phyloP scores from a whole-genome alignment of 2,888 invertebrate genomes.

The Xiphydria camelus region DNA sequence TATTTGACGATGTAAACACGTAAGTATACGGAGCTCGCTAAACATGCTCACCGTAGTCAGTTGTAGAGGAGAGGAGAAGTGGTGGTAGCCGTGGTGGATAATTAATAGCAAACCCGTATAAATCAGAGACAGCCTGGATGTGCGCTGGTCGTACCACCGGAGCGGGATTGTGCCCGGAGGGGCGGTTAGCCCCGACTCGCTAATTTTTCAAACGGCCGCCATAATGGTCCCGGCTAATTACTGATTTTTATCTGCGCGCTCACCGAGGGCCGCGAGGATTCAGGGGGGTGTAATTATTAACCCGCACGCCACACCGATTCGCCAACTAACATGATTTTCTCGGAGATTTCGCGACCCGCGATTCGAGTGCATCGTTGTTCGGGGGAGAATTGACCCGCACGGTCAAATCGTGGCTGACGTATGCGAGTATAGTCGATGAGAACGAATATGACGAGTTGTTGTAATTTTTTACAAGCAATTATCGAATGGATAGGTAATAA shows the following conservation, averaged over 20 bases:
- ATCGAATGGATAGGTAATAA: too few species aligned
- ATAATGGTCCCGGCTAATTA: conserved; percentile 57
- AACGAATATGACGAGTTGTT: too few species aligned
- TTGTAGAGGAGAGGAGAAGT: not conserved
- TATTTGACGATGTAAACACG: conserved; percentile 43
- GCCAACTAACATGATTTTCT: conserved; percentile 31
- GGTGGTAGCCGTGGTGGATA: conserved; percentile 28
- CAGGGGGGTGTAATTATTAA: conserved; percentile 35
- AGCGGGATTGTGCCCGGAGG: conserved; percentile 54
- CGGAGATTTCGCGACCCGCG: conserved; percentile 19
- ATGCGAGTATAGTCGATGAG: too few species aligned
- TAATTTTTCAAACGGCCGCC: conserved; percentile 57
- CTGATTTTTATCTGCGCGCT: conserved; percentile 55
- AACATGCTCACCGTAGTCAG: conserved; percentile 23
- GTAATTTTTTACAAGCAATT: too few species aligned
- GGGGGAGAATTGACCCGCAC: too few species aligned
- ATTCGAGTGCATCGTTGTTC: too few species aligned
- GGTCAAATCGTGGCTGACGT: too few species aligned
- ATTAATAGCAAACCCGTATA: conserved; percentile 58
- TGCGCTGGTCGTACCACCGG: conserved; percentile 39
- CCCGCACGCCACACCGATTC: conserved; percentile 29
- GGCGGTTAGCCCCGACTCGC: conserved; percentile 54
- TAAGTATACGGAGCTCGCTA: conserved; percentile 36
- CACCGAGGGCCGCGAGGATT: conserved; percentile 33
- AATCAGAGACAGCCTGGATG: conserved; percentile 54